phyloP scores from a whole-genome alignment of 2,888 invertebrate genomes.

The Chaetoderma sp. region DNA sequence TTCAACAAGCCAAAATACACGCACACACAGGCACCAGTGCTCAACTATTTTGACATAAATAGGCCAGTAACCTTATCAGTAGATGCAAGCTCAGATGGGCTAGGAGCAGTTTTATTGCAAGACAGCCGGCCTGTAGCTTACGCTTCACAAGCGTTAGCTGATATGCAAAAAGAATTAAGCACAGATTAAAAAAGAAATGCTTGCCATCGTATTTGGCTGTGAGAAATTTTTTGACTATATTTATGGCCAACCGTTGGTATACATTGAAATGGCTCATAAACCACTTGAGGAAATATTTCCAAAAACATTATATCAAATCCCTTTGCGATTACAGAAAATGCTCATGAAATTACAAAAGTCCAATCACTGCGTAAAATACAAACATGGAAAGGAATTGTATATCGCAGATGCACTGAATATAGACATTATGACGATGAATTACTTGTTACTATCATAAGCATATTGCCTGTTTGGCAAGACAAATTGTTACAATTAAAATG shows the following conservation, averaged over 20 bases:
- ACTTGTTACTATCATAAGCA: no score
- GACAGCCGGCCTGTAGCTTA: constrained; percentile 31
- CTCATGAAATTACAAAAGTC: constrained; percentile 24
- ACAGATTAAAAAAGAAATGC: constrained; percentile 36
- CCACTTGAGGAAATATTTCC: constrained; percentile 29
- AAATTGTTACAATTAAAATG: neutral
- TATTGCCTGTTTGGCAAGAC: neutral
- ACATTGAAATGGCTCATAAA: constrained; percentile 38
- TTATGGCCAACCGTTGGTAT: constrained; percentile 22
- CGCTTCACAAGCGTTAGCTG: constrained; percentile 34
- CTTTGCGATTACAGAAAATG: constrained; percentile 31
- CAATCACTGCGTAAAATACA: constrained; percentile 19
- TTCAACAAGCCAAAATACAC: constrained; percentile 23
- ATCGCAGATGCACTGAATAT: constrained; percentile 40
- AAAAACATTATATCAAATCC: constrained; percentile 11
- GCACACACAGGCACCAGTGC: constrained; percentile 29
- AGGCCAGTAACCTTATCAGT: constrained; percentile 11
- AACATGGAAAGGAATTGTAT: constrained; percentile 34
- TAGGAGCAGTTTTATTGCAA: constrained; percentile 32
- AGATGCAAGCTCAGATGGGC: constrained; percentile 31
- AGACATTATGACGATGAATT: no score
- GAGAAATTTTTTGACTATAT: constrained; percentile 31
- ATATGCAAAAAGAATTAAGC: constrained; percentile 33
- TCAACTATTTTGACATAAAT: constrained; percentile 27
- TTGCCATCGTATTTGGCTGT: constrained; percentile 31